Conservation (phyloP, 1,140 invertebrate genomes). For the Caerostris extrusa region DNA sequence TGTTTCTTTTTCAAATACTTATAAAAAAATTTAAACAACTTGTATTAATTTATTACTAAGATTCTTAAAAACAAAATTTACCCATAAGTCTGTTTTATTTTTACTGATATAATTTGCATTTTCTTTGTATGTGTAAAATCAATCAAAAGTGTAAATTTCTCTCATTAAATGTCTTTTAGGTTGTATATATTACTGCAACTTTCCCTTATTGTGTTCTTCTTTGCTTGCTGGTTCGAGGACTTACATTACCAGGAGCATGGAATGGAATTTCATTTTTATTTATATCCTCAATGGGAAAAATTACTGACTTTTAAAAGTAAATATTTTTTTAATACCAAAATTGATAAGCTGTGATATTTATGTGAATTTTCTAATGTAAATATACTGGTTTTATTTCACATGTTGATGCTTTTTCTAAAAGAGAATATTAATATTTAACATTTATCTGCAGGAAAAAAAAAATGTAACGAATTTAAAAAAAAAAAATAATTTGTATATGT, state of each 20-base stretch:
- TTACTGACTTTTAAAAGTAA: slow-evolving; percentile 84
- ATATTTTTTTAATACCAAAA: background rate
- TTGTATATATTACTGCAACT: slow-evolving; percentile 87
- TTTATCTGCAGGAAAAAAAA: too few relatives aligned
- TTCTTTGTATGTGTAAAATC: background rate
- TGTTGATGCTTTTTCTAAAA: too few relatives aligned
- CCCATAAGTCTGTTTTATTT: too few relatives aligned
- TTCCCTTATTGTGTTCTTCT: slow-evolving; percentile 87
- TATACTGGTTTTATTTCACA: background rate
- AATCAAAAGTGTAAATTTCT: slow-evolving; percentile 80
- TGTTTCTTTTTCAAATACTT: too few relatives aligned
- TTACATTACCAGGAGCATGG: slow-evolving; percentile 85
- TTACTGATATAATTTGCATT: background rate
- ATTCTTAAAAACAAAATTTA: too few relatives aligned
- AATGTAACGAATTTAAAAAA: too few relatives aligned
- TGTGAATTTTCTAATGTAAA: background rate
- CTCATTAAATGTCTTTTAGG: slow-evolving; percentile 80
- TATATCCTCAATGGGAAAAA: slow-evolving; percentile 86
- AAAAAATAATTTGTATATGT: too few relatives aligned
- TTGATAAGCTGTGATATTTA: background rate
- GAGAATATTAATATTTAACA: too few relatives aligned
- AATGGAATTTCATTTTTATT: slow-evolving; percentile 82
- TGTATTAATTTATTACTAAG: too few relatives aligned
- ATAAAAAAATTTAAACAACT: too few relatives aligned
- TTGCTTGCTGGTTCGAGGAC: slow-evolving; percentile 85